These are phyloP conservation scores for Dasyornis broadbenti DNA, from an alignment of 2,113 vertebrate genomes.

Conservation along the genomic window DNA sequence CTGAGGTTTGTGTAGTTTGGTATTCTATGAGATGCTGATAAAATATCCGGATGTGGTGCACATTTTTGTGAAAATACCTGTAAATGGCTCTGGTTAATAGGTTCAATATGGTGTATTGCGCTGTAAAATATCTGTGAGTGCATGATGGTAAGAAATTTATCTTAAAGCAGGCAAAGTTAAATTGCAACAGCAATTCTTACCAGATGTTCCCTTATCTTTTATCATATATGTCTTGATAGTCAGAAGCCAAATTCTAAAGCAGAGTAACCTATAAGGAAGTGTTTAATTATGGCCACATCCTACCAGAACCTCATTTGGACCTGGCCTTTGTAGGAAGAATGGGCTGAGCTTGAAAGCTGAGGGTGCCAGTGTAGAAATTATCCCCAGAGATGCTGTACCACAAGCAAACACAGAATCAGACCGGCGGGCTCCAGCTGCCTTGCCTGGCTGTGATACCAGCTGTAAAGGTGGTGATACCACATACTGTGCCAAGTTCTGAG, in stretches of 20 bases:
- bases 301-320: neutral
- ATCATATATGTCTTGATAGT: neutral
- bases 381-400: neutral
- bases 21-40: neutral
- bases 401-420: neutral
- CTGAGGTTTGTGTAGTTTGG: neutral
- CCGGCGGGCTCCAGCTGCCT: neutral
- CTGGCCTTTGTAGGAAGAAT: neutral
- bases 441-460: neutral
- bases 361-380: fast-evolving
- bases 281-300: neutral
- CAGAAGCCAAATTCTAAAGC: neutral
- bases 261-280: neutral
- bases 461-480: fast-evolving
- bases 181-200: neutral
- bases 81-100: neutral
- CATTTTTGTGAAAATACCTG: neutral
- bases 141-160: neutral
- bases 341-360: neutral
- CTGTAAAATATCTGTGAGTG: neutral
- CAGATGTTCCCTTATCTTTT: neutral
- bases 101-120: neutral
- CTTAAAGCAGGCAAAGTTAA: neutral
- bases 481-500: fast-evolving
- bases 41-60: neutral